phyloP scores from a whole-genome alignment of 2,797 vertebrate genomes.

The Ibycter americanus region DNA sequence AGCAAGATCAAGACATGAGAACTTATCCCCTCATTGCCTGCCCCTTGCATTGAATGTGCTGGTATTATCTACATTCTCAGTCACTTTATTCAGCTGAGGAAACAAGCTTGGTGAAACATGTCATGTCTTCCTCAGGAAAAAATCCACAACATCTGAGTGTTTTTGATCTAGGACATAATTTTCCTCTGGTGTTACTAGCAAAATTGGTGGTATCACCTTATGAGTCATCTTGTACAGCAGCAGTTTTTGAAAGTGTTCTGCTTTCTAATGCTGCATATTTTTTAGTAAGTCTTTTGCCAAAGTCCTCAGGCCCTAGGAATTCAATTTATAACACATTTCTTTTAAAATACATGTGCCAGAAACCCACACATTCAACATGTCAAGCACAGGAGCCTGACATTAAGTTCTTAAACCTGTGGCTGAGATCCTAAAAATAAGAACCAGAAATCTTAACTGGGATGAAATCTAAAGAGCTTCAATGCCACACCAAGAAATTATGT shows the following conservation, averaged over 20 bases:
- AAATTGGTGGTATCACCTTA: neutral
- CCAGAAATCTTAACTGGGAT: neutral
- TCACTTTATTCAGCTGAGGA: slow-evolving; percentile 61
- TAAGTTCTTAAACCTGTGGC: slow-evolving; percentile 9
- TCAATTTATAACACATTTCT: slow-evolving; percentile 21
- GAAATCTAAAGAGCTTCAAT: neutral
- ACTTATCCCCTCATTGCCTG: neutral
- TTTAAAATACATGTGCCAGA: slow-evolving; percentile 15
- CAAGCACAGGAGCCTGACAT: neutral
- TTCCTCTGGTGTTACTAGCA: slow-evolving; percentile 34
- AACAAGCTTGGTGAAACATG: slow-evolving; percentile 38
- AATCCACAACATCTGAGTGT: neutral
- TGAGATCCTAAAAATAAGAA: slow-evolving; percentile 37
- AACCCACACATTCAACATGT: neutral
- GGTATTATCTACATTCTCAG: slow-evolving; percentile 26
- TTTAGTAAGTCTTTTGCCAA: slow-evolving; percentile 23
- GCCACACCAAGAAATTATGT: neutral
- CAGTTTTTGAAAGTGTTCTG: slow-evolving; percentile 26
- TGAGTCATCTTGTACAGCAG: slow-evolving; percentile 30
- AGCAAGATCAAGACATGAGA: neutral
- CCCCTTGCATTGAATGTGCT: neutral
- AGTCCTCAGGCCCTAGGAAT: slow-evolving; percentile 27
- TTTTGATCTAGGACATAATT: slow-evolving; percentile 56
- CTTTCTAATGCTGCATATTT: slow-evolving; percentile 4
- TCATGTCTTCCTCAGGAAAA: slow-evolving; percentile 42